Evolutionary conservation across 2,797 vertebrate genomes (phyloP).

Genomic region (Cygnus olor): DNA sequence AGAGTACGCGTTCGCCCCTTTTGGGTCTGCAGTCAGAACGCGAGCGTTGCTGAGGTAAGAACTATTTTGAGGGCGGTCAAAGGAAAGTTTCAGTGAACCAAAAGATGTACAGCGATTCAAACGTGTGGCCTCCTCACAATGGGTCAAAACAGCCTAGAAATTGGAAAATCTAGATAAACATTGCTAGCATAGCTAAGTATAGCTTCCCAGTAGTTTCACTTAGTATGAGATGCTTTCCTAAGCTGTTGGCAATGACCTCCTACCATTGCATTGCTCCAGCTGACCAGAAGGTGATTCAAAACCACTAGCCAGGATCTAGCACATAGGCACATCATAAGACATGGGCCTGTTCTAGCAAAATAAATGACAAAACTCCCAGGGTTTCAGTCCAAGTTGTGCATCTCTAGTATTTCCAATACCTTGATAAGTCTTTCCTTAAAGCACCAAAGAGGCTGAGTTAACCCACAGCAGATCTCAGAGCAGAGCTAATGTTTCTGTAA

Average conservation of each 20-base stretch:
- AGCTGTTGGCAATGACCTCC: neutral
- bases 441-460: neutral
- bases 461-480: neutral
- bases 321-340: neutral
- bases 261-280: neutral
- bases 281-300: neutral
- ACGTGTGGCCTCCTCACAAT: neutral
- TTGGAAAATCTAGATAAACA: constrained; percentile 34
- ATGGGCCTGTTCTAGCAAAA: neutral
- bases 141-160: constrained; percentile 14
- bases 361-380: neutral
- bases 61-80: constrained; percentile 14
- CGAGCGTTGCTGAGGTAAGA: fast-evolving
- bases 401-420: neutral
- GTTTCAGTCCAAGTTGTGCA: neutral
- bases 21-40: neutral
- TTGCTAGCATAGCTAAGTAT: neutral
- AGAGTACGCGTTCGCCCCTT: neutral
- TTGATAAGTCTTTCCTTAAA: neutral
- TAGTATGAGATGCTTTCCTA: neutral
- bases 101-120: constrained; percentile 27
- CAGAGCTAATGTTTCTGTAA: neutral
- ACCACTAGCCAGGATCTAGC: neutral
- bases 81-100: constrained; percentile 57
- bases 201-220: constrained; percentile 30